Conservation (phyloP, 2,797 vertebrate genomes). For the Macrochelys suwanniensis region DNA sequence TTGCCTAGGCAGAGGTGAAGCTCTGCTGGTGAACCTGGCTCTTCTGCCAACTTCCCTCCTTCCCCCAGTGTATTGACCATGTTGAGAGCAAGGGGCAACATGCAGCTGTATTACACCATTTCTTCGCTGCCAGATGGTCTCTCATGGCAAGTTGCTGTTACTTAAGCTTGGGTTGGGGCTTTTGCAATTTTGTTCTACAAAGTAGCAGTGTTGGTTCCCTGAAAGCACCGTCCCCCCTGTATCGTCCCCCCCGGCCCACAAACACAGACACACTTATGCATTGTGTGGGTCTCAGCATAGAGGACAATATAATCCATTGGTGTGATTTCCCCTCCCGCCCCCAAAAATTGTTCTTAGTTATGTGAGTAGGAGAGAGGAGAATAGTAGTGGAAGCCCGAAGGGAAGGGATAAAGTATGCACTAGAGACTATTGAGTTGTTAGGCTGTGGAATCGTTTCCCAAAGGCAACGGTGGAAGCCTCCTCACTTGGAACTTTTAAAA, state of each 20-base stretch:
- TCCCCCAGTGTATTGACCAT: not conserved
- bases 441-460: not conserved
- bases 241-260: not conserved
- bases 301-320: not conserved
- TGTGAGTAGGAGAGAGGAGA: not conserved
- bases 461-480: not conserved
- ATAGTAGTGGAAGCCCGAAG: not conserved
- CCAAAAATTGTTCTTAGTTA: not conserved
- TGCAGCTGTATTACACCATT: not conserved
- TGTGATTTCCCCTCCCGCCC: not conserved
- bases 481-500: not conserved
- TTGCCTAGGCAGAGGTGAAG: not conserved
- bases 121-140: not conserved
- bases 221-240: not conserved
- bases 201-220: not conserved
- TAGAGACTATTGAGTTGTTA: not conserved
- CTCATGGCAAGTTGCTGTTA: not conserved
- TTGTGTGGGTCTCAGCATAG: not conserved
- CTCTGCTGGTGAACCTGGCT: accelerated
- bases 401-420: not conserved
- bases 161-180: not conserved
- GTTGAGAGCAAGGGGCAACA: not conserved
- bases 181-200: not conserved
- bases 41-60: not conserved
- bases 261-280: not conserved